Evolutionary conservation across 2,888 invertebrate genomes (phyloP).

Genomic region (Cancer borealis): DNA sequence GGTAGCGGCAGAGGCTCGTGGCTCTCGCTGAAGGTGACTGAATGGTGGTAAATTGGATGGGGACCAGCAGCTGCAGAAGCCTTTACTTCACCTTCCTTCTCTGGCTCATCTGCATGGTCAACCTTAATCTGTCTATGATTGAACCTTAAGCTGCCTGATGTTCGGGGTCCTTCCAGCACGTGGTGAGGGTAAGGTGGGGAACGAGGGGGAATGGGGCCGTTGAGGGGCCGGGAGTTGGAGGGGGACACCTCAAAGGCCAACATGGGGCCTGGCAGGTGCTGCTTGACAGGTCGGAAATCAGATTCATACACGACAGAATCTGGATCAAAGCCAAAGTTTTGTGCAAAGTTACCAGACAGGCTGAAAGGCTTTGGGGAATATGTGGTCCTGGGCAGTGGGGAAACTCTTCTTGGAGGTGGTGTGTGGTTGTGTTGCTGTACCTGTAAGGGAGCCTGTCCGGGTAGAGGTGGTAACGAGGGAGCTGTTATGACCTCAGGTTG

Average conservation of each 20-base stretch:
- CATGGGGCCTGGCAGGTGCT: slow-evolving; percentile 35
- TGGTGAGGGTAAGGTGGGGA: background rate
- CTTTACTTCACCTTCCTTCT: slow-evolving; percentile 41
- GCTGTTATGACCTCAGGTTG: background rate
- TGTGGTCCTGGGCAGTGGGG: slow-evolving; percentile 21
- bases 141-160: background rate
- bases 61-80: background rate
- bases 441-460: slow-evolving; percentile 9
- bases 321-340: slow-evolving; percentile 74
- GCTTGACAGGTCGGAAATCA: slow-evolving; percentile 74
- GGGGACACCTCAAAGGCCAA: slow-evolving; percentile 71
- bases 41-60: slow-evolving; percentile 61
- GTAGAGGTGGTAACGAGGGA: background rate
- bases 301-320: slow-evolving; percentile 73
- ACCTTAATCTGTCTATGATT: slow-evolving; percentile 45
- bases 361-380: background rate
- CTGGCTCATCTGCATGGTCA: slow-evolving; percentile 13
- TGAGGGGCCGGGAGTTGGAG: slow-evolving; percentile 55
- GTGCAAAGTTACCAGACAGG: slow-evolving; percentile 45
- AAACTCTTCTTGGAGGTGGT: background rate
- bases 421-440: slow-evolving; percentile 24
- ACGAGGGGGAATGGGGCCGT: slow-evolving; percentile 53
- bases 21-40: slow-evolving; percentile 61
- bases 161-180: background rate
- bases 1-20: slow-evolving; percentile 60